phyloP scores from a whole-genome alignment of 2,888 invertebrate genomes.

The Drosophila maculinotata region DNA sequence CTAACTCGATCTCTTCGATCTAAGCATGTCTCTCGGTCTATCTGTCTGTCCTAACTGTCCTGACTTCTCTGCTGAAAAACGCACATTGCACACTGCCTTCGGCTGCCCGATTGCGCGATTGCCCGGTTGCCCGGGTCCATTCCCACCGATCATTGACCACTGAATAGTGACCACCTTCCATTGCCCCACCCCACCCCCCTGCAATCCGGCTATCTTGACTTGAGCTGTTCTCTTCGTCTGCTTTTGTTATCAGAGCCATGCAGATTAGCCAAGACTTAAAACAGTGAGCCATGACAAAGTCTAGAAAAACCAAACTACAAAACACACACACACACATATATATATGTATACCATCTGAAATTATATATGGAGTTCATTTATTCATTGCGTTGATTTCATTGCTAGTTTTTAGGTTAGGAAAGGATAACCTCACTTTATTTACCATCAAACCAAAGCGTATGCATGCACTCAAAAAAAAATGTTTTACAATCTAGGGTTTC shows the following conservation, averaged over 20 bases:
- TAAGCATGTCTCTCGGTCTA: conserved; percentile 4
- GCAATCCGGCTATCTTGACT: no score
- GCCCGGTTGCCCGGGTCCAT: conserved; percentile 15
- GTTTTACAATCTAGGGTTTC: no score
- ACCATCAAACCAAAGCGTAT: no score
- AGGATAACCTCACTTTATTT: no score
- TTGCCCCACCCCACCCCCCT: neutral
- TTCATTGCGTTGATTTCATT: no score
- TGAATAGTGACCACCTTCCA: neutral
- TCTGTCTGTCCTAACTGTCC: conserved; percentile 4
- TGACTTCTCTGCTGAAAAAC: no score
- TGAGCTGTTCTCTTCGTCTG: conserved; percentile 6
- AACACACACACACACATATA: no score
- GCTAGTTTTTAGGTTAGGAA: no score
- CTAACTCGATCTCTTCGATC: conserved; percentile 43
- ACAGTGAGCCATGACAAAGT: neutral
- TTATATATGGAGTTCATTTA: no score
- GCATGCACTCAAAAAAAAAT: no score
- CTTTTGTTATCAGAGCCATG: conserved; percentile 36
- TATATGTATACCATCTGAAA: no score
- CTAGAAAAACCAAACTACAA: neutral
- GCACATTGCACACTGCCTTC: no score
- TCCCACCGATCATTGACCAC: conserved; percentile 11
- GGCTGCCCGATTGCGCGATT: conserved; percentile 27
- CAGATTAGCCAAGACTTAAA: conserved; percentile 27